A percentile compares a stretch with the other conserved stretches of the same genome.
These are phyloP conservation scores for Gorsachius goisagi DNA, from an alignment of 2,113 vertebrate genomes.

Conservation along the genomic window DNA sequence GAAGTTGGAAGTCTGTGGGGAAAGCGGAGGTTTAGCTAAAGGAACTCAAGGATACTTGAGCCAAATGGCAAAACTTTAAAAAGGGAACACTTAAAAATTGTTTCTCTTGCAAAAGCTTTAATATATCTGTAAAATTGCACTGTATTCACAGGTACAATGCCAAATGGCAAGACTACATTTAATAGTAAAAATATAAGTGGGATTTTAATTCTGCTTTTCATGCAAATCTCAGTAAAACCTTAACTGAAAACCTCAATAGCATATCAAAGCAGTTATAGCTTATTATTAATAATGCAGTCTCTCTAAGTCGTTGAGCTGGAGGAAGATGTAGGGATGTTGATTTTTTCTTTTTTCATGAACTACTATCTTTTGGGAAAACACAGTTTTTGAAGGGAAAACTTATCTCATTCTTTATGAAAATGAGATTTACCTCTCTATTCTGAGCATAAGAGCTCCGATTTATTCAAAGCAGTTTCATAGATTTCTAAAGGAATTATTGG, in stretches of 20 bases:
- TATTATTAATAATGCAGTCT: not conserved
- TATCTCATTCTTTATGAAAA: not conserved
- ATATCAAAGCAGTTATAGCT: not conserved
- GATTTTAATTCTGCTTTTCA: not conserved
- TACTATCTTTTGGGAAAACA: not conserved
- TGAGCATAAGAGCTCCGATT: not conserved
- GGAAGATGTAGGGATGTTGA: not conserved
- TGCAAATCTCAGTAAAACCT: not conserved
- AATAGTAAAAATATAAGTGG: not conserved
- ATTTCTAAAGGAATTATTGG: not conserved
- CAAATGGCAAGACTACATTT: not conserved
- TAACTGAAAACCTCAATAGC: not conserved
- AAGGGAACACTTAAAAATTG: not conserved
- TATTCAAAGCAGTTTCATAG: not conserved
- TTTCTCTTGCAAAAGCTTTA: constrained; percentile 8
- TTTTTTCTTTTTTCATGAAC: not conserved
- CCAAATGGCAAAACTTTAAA: not conserved
- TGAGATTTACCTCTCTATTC: not conserved
- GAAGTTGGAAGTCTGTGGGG: not conserved
- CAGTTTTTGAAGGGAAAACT: not conserved
- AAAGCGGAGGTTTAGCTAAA: not conserved
- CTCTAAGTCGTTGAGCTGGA: not conserved
- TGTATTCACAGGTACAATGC: not conserved
- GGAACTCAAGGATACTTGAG: not conserved
- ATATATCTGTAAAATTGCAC: not conserved